Evolutionary conservation across 2,797 vertebrate genomes (phyloP).

Genomic region (Neoniphon sammara): DNA sequence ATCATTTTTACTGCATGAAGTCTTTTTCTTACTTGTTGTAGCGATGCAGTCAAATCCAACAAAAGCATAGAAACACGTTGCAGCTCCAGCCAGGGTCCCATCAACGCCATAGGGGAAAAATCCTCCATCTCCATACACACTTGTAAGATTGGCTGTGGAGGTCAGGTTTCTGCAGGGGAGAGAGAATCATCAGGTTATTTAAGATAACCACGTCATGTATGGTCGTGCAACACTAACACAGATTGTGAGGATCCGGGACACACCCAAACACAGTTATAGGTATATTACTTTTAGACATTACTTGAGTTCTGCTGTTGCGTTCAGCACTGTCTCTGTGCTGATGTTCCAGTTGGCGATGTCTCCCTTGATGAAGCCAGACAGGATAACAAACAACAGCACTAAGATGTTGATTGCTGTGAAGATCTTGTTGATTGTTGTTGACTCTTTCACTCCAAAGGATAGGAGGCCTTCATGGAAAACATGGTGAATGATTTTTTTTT

Average conservation of each 20-base stretch:
- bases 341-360: slow-evolving; percentile 86
- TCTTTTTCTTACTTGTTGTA: slow-evolving; percentile 78
- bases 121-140: slow-evolving; percentile 83
- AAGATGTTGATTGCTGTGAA: slow-evolving; percentile 87
- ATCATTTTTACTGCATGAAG: too few relatives aligned
- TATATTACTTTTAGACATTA: slow-evolving; percentile 59
- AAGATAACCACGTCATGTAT: slow-evolving; percentile 12
- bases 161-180: slow-evolving; percentile 80
- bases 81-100: slow-evolving; percentile 88
- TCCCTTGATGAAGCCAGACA: slow-evolving; percentile 88
- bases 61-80: slow-evolving; percentile 92
- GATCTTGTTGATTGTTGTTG: slow-evolving; percentile 87
- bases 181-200: slow-evolving; percentile 27
- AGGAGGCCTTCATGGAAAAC: slow-evolving; percentile 81
- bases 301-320: slow-evolving; percentile 62
- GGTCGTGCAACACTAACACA: neutral
- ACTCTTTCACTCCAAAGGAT: slow-evolving; percentile 90
- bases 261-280: slow-evolving; percentile 13
- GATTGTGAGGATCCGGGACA: neutral
- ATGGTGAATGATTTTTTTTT: neutral
- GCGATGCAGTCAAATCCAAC: slow-evolving; percentile 93
- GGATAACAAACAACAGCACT: slow-evolving; percentile 85
- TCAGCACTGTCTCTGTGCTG: slow-evolving; percentile 71
- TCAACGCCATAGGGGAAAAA: slow-evolving; percentile 88
- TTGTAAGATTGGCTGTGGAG: slow-evolving; percentile 71